Evolutionary conservation across 1,140 invertebrate genomes (phyloP).

Genomic region (Drosophila neocordata): DNA sequence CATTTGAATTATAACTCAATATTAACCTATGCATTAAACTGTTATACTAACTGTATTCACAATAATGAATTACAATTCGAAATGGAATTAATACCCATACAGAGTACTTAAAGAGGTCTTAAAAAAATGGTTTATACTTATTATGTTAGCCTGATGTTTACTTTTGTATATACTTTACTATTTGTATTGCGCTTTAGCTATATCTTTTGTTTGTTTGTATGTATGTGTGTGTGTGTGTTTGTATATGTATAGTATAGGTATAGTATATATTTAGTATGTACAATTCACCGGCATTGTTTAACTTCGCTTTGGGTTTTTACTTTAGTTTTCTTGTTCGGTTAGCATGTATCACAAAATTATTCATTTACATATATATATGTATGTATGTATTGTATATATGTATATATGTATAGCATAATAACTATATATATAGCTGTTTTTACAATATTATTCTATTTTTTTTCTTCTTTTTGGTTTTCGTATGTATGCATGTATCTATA

Average conservation of each 20-base stretch:
- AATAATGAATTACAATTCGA: background rate
- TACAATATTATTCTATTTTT: slow-evolving; percentile 2
- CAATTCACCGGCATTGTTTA: slow-evolving; percentile 69
- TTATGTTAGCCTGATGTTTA: background rate
- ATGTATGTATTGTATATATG: slow-evolving; percentile 26
- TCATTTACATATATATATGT: slow-evolving; percentile 46
- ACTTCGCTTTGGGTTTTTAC: slow-evolving; percentile 28
- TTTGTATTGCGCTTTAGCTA: slow-evolving; percentile 13
- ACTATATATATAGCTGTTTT: slow-evolving; percentile 9
- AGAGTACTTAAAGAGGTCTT: background rate
- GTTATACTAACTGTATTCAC: background rate
- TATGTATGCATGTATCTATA: slow-evolving; percentile 25
- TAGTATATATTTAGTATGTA: slow-evolving; percentile 43
- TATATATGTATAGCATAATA: slow-evolving; percentile 30
- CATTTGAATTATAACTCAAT: background rate
- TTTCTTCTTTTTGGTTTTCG: background rate
- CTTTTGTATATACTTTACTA: background rate
- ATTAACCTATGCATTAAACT: background rate
- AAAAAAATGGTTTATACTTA: background rate
- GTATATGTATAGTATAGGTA: slow-evolving; percentile 22
- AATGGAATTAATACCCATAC: background rate
- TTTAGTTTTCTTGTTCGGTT: slow-evolving; percentile 38
- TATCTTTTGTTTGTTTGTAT: slow-evolving; percentile 35
- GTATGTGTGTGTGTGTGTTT: slow-evolving; percentile 5
- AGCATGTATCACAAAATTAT: slow-evolving; percentile 77